Conservation (phyloP, 1,140 invertebrate species). For the Drosophila trapezifrons region DNA sequence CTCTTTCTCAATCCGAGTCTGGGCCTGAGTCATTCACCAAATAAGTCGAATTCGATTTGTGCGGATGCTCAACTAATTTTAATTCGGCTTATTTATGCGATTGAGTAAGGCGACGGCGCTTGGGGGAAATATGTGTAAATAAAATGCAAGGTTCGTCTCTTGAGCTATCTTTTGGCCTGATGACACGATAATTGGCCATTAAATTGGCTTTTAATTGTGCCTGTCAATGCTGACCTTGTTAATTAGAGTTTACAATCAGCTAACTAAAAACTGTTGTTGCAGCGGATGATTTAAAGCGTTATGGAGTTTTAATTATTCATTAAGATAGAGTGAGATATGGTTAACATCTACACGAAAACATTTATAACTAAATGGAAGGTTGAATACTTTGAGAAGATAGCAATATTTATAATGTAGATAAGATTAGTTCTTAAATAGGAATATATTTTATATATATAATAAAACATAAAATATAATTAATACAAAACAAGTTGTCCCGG, state of each 20-base stretch:
- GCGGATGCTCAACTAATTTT: conserved; percentile 48
- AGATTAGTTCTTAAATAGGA: neutral
- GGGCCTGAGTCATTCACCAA: conserved; percentile 50
- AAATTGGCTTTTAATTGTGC: conserved; percentile 66
- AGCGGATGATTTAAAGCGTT: conserved; percentile 8
- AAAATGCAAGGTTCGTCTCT: conserved; percentile 18
- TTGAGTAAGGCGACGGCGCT: conserved; percentile 38
- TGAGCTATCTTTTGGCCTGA: conserved; percentile 26
- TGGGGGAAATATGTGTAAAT: conserved; percentile 21
- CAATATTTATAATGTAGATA: neutral
- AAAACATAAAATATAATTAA: no score
- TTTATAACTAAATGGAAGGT: neutral
- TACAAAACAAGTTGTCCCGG: no score
- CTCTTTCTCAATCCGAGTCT: conserved; percentile 22
- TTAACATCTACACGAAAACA: neutral
- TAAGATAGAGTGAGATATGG: neutral
- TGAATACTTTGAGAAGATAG: neutral
- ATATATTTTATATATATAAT: no score
- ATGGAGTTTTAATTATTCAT: conserved; percentile 14
- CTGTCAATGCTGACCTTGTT: conserved; percentile 52
- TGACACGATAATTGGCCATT: conserved; percentile 62
- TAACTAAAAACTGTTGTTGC: conserved; percentile 6
- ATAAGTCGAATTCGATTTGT: conserved; percentile 68
- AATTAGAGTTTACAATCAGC: conserved; percentile 23
- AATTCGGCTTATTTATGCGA: conserved; percentile 42